These are phyloP conservation scores for Cecropterus lyciades DNA, from an alignment of 1,140 invertebrate species.

Conservation along the genomic window DNA sequence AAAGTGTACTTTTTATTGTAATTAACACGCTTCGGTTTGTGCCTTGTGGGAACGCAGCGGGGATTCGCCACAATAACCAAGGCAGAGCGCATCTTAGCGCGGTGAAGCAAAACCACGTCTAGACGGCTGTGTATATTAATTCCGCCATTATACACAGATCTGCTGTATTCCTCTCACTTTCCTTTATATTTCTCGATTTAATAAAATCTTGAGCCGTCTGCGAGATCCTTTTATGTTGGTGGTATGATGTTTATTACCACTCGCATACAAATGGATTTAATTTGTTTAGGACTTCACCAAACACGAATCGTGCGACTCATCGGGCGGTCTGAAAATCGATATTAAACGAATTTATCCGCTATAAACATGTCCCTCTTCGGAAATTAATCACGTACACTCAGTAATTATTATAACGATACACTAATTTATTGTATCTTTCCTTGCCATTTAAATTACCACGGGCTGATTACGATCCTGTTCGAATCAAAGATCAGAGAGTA, in stretches of 20 bases:
- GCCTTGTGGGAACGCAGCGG: conserved; percentile 62
- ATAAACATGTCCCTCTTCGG: conserved; percentile 40
- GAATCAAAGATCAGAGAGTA: not conserved
- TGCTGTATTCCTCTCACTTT: conserved; percentile 59
- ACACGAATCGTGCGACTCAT: conserved; percentile 47
- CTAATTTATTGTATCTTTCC: conserved; percentile 4
- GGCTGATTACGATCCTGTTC: not conserved
- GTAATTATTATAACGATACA: conserved; percentile 16
- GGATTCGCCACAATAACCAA: conserved; percentile 64
- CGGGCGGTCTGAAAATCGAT: conserved; percentile 60
- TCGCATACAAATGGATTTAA: conserved; percentile 46
- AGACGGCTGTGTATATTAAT: conserved; percentile 68
- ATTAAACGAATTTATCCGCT: conserved; percentile 46
- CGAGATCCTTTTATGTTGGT: conserved; percentile 47
- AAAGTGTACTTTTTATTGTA: conserved; percentile 52
- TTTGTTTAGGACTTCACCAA: conserved; percentile 46
- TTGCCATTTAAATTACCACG: not conserved
- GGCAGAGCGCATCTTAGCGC: conserved; percentile 58
- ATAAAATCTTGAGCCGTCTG: conserved; percentile 32
- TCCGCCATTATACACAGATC: conserved; percentile 62
- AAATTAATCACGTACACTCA: conserved; percentile 25
- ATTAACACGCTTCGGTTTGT: conserved; percentile 62
- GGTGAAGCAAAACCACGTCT: conserved; percentile 75
- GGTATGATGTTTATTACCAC: conserved; percentile 49
- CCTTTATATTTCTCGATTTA: conserved; percentile 49